Evolutionary conservation across 2,113 vertebrate genomes (phyloP), one percentile per base, ranked within the genome.

Genomic region (Hoplias malabaricus): DNA sequence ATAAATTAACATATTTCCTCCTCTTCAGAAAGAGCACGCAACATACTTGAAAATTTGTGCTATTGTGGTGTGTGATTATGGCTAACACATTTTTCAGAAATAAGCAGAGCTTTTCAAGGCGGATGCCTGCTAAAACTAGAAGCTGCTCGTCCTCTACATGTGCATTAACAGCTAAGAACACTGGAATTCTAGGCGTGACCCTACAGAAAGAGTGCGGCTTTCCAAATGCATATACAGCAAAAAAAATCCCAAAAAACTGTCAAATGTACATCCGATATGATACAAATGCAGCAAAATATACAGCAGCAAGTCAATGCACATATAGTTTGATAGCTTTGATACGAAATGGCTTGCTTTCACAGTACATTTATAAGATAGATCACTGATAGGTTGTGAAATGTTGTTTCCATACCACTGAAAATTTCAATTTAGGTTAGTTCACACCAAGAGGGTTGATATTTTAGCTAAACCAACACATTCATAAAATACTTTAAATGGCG

Each of bases 261-360:
- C 77, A 80, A 87, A 91, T 90, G 87, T 92, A 91, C 87, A 92
- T 86, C n/a, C n/a, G 85, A 88, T 90, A 88, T 76, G 48, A 67
- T 88, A 90, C 86, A 91, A 79, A 89, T 82, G 87, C 87, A 86
- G 88, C 84, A 87, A 88, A 84, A 90, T 87, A 88, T 87, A 88
- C 88, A 88, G 84, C 84, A 88, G 84, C 84, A 88, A 92, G 84
- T 86, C 82, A 88, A 91, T 88, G 90, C 90, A 90, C 89, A 80
- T 78, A 89, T 85, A 84, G 87, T 67, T 25, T 25, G 59, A 42
- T n/a, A n/a, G n/a, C n/a, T 62, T 46, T 27, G n/a, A 70, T 70
- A 67, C n/a, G 23, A 72, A 72, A 81, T 61, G 62, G 21, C 38
- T 63, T 56, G 46, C 33, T 48, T 66, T 66, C 38, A 33, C 50